Percentiles rank a stretch among this genome's conserved stretches.
Evolutionary conservation across 2,113 vertebrate species (phyloP).

Genomic region (Hylia prasina): DNA sequence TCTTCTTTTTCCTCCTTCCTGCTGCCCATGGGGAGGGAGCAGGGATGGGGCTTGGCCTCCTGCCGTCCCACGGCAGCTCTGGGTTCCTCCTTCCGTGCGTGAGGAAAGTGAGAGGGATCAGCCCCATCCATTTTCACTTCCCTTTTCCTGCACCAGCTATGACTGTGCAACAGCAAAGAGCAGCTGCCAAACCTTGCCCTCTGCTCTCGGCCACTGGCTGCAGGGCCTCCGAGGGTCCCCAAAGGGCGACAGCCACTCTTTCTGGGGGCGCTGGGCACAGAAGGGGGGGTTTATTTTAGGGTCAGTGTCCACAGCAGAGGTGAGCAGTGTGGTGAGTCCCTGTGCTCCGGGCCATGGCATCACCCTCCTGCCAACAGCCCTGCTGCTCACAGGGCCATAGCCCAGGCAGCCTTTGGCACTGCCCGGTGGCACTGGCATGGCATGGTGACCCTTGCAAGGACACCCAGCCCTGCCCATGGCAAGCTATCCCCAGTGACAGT

Average conservation of each 20-base stretch:
- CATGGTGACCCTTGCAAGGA: neutral
- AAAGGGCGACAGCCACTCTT: neutral
- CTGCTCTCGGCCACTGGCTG: neutral
- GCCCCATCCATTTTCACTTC: neutral
- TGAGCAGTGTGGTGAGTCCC: neutral
- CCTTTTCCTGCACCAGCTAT: neutral
- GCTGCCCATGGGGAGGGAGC: neutral
- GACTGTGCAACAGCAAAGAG: neutral
- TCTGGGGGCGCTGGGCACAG: neutral
- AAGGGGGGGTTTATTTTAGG: neutral
- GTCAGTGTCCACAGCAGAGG: neutral
- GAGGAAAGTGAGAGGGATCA: neutral
- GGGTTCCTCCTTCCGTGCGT: neutral
- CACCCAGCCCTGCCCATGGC: neutral
- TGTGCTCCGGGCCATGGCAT: accelerated
- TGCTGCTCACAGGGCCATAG: accelerated
- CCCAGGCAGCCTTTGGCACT: neutral
- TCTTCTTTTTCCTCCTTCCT: neutral
- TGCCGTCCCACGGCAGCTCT: accelerated
- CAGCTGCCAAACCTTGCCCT: neutral
- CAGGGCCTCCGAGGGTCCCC: neutral
- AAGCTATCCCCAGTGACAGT: accelerated
- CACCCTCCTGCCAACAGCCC: neutral
- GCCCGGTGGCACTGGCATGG: accelerated
- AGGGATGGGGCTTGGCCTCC: neutral